A percentile compares a stretch with the other conserved stretches of the same genome.
Evolutionary conservation across 2,797 vertebrate species (phyloP).

Genomic region (Hydrophis major): DNA sequence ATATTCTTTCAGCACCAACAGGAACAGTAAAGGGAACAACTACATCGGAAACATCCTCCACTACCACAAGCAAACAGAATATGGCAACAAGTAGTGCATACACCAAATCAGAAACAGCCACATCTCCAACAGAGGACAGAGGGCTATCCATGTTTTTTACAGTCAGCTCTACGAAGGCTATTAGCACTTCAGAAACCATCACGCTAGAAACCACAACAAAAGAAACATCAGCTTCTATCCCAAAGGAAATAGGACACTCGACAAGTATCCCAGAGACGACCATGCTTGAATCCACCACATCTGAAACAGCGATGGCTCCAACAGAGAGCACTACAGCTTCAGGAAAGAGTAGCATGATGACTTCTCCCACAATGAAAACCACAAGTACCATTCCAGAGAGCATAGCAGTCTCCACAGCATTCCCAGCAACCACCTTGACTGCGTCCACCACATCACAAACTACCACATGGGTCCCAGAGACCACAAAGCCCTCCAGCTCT

Average conservation of each 20-base stretch:
- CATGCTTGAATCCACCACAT: background rate
- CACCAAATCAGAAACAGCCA: background rate
- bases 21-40: background rate
- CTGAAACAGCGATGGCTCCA: background rate
- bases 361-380: background rate
- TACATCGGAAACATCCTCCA: background rate
- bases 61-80: background rate
- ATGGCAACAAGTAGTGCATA: background rate
- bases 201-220: background rate
- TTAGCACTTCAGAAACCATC: background rate
- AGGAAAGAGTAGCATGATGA: background rate
- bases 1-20: background rate
- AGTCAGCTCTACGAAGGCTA: background rate
- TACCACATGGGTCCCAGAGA: background rate
- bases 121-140: background rate
- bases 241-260: background rate
- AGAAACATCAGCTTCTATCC: background rate
- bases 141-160: accelerated
- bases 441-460: background rate
- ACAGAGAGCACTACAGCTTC: background rate
- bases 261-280: background rate
- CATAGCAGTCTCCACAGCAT: no score
- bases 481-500: background rate
- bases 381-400: no score
- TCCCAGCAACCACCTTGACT: no score